Conservation (phyloP, 2,113 vertebrate genomes). For the Helogale parvula region DNA sequence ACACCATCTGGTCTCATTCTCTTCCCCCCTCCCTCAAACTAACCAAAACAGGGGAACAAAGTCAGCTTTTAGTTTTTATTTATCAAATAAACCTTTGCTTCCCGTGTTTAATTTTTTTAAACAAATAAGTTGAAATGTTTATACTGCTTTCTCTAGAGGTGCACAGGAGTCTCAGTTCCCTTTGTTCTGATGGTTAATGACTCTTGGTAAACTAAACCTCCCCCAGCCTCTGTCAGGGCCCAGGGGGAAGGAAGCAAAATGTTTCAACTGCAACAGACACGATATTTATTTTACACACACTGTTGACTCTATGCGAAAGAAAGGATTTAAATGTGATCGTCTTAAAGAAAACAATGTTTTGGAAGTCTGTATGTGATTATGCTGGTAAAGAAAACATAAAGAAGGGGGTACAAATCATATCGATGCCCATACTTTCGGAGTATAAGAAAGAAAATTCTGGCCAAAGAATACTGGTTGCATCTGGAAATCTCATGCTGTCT, state of each 20-base stretch:
- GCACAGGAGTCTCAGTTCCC: not conserved
- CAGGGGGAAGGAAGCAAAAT: not conserved
- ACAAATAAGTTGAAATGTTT: not conserved
- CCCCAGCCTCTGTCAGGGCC: not conserved
- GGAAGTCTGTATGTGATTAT: not conserved
- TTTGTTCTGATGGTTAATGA: not conserved
- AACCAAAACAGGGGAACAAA: not conserved
- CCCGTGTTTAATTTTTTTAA: slow-evolving; percentile 45
- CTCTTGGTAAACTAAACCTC: not conserved
- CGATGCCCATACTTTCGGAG: not conserved
- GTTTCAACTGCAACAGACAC: not conserved
- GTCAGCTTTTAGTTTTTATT: not conserved
- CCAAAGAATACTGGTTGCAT: slow-evolving; percentile 46
- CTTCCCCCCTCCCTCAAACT: not conserved
- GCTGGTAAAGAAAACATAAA: slow-evolving; percentile 19
- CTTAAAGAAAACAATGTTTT: slow-evolving; percentile 27
- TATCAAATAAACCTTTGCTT: slow-evolving; percentile 9
- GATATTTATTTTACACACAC: slow-evolving; percentile 24
- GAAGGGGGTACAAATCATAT: not conserved
- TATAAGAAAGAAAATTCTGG: slow-evolving; percentile 15
- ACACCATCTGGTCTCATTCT: not conserved
- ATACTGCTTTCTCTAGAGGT: not conserved
- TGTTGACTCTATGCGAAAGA: not conserved
- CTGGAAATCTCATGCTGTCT: slow-evolving; percentile 43
- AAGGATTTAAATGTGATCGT: not conserved